Evolutionary conservation across 2,797 vertebrate genomes (phyloP), one percentile per base, ranked within the genome.

Genomic region (Macroramphosus scolopax): DNA sequence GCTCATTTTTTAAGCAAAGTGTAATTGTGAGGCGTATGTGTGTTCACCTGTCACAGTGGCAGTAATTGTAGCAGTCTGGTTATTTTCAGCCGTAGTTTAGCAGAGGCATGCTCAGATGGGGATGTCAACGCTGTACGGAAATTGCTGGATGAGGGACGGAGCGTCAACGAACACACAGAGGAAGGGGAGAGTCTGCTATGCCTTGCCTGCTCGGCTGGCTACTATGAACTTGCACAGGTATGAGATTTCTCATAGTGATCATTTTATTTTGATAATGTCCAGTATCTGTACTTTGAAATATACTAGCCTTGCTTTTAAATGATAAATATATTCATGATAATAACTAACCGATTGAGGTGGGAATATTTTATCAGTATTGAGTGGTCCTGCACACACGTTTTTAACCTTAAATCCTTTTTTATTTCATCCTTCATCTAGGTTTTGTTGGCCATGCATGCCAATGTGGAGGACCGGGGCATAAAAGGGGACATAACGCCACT

Each of bases 141-240:
- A 86, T 87, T 99, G 80, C 78, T 99, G 80, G 96, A 98, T 69
- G 96, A 99, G 86, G 97, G 97, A 73, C 92, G 96, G 73, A 99
- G 94, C 25, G 97, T 99, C 65, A 98, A 99, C 67, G 97, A 99
- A 83, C 95, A 98, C 69, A 98, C 97, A 13, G 96, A 99, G 48
- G 97, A 99, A 87, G 97, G 97, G 30, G 97, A 99, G 81, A 99
- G 97, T 77, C 90, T 98, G 56, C 87, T 99, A 41, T 98, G 96
- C 87, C 90, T 99, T 69, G 97, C 95, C 67, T 99, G 97, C 89
- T 98, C 95, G 1, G 96, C 95, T 50, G 96, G 96, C 33, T 99
- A 99, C 88, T 99, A 98, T 81, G 97, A 99, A 84, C 89, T 99
- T 77, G 97, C 95, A 83, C 97, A 99, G 93, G 97, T 99, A 83